phyloP scores from a whole-genome alignment of 2,888 invertebrate species.

The Ctena decussata region DNA sequence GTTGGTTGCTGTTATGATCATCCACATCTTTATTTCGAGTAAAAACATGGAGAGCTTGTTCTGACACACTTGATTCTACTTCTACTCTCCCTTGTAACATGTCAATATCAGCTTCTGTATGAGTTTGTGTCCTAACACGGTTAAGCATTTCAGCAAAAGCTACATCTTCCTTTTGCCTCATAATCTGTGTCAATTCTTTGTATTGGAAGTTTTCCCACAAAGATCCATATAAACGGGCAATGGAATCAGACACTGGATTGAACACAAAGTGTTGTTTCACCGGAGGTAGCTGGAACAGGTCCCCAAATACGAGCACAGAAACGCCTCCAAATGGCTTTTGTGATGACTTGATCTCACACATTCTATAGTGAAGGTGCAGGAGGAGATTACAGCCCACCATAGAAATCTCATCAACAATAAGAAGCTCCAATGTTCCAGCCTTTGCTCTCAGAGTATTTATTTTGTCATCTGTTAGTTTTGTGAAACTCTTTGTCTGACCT shows the following conservation, averaged over 20 bases:
- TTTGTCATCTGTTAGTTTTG: constrained; percentile 35
- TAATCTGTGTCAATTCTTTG: constrained; percentile 20
- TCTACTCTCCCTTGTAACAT: constrained; percentile 24
- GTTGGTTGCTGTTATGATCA: constrained; percentile 20
- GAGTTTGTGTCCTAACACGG: constrained; percentile 28
- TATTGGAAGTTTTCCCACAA: not conserved
- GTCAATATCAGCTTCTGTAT: constrained; percentile 31
- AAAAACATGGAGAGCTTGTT: constrained; percentile 36
- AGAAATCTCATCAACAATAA: too few species aligned
- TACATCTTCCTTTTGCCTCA: constrained; percentile 34
- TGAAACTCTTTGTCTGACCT: constrained; percentile 29
- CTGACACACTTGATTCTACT: not conserved
- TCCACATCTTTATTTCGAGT: constrained; percentile 34
- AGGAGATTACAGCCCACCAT: constrained; percentile 62
- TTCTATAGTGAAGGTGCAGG: constrained; percentile 56
- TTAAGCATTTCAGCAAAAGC: constrained; percentile 34
- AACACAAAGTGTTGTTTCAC: constrained; percentile 48
- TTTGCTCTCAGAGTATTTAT: constrained; percentile 33
- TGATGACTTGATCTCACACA: constrained; percentile 39
- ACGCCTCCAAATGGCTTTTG: constrained; percentile 54
- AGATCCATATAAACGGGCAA: constrained; percentile 25
- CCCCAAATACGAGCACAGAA: constrained; percentile 49
- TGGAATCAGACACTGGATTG: constrained; percentile 23
- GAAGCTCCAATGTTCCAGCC: constrained; percentile 53
- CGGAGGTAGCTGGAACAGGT: constrained; percentile 49